Base-by-base conservation (phyloP, 2,888 invertebrate species). In the Caenorhabditis virilis region DNA sequence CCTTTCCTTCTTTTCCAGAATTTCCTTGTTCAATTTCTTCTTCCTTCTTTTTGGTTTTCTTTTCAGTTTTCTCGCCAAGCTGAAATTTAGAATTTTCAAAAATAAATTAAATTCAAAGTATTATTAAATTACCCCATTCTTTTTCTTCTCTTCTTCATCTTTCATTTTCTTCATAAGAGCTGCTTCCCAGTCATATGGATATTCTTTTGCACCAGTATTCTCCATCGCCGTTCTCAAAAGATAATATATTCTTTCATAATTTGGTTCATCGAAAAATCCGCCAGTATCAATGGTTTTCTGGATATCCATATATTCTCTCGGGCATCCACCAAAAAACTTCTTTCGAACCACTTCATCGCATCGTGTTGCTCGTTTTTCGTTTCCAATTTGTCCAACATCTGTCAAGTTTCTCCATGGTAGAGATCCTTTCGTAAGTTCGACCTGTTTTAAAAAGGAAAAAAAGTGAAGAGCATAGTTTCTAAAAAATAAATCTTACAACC, bases 331-430 rank as follows among this genome's bases (percentile, higher is more conserved):
- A 51, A 76, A 76, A 43, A 78, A 60, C 33, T 66, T 64, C 57
- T 77, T 78, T 51, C 65, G 54, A 1, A 57, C 55, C 5, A 70
- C 45, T 15, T 70, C 69, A 30, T 59, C 59, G 51, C 26, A 51
- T 26, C 78, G 67, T 33, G 64, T 59, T 4, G 45, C 45, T 7
- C 71, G 54, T 49, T 78, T 78, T 63, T 69, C 69, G 7, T 65
- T 46, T n/a, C 78, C 78, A 33, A 78, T 64, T 52, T 74, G 61
- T 38, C 47, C 59, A 55, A 78, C 74, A 50, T 79, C 78, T 25
- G 62, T 64, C 47, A 78, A 49, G 56, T 79, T 74, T 54, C 76
- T 69, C 78, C 78, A 78, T 16, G 78, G 78, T 22, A 78, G 67
- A 9, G 69, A 72, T 22, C 78, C 78, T 35, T 72, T 72, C 9